phyloP scores from a whole-genome alignment of 2,113 vertebrate species.

The Poecile atricapillus region DNA sequence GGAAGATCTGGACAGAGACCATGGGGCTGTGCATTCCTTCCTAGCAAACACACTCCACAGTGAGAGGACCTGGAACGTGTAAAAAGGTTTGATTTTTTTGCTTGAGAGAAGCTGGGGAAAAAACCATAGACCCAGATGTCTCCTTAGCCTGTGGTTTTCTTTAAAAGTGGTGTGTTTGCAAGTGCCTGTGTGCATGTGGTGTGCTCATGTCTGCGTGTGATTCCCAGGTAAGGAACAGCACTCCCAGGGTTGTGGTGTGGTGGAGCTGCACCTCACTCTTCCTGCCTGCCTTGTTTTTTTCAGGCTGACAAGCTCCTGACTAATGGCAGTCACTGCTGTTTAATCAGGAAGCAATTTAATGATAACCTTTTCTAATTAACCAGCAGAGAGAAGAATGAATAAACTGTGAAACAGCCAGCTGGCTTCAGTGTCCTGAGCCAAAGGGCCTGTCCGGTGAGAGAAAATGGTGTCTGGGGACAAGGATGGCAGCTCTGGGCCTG shows the following conservation, averaged over 20 bases:
- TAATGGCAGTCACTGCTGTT: conserved; percentile 41
- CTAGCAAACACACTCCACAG: not conserved
- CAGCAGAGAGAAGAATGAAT: conserved; percentile 17
- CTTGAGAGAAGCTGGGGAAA: not conserved
- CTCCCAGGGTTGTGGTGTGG: not conserved
- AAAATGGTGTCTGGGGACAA: not conserved
- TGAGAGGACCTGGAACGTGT: not conserved
- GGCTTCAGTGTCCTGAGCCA: not conserved
- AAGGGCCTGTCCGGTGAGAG: not conserved
- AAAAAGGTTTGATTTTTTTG: not conserved
- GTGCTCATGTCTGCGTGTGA: rapidly evolving
- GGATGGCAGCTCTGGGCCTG: not conserved
- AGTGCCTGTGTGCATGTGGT: not conserved
- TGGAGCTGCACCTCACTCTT: not conserved
- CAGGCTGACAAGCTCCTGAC: not conserved
- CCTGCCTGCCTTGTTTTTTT: conserved; percentile 31
- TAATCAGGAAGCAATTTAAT: conserved; percentile 63
- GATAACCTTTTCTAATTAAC: conserved; percentile 60
- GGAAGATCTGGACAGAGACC: not conserved
- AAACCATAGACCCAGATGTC: not conserved
- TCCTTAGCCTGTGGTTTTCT: not conserved
- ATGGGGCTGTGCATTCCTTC: not conserved
- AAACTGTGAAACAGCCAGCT: conserved; percentile 46
- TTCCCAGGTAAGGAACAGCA: not conserved
- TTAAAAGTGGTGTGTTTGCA: not conserved